Base-by-base conservation (phyloP, 2,888 invertebrate genomes). In the Aquatica leii region DNA sequence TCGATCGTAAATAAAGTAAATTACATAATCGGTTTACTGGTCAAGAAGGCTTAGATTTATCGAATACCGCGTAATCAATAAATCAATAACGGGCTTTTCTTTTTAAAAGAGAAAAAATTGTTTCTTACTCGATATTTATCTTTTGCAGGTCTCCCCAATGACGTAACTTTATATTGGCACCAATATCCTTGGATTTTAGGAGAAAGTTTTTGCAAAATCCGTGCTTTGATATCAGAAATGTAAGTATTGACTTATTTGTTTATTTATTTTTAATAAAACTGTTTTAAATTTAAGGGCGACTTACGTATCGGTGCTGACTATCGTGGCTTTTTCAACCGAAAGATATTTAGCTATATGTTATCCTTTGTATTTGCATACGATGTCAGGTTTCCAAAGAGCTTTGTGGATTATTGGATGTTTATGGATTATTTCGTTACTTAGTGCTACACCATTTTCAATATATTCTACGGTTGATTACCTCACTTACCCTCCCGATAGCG, bases 311-410 rank as follows among this genome's bases (percentile, higher is more conserved):
- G 93, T 95, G 51, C 83, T 96, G 76, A 96, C 95, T 18, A 95
- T 96, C 71, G 94, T 95, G 46, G 94, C 94, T 1, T 96, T 96
- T 82, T 95, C 95, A 0, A 88, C 92, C 82, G 96, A 96, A 83
- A 86, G 96, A 43, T 94, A 95, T 83, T 83, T 95, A 69, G 95
- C 95, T 31, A 95, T 96, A 76, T 96, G 96, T 78, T 92, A 95
- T 78, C 95, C 96, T 0, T 82, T 96, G 40, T 89, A 90, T 76
- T 85, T 92, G 65, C 92, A 94, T 81, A 88, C 90, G 35, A 91
- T 95, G 88, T 91, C 93, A 0, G 92, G 93, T 1, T 86, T 94
- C 24, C 88, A 91, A 51, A 84, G 95, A n/a, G 93, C 94, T 1
- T 81, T 91, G 31, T 86, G 90, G 66, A 92, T 95, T 67, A 93